Conservation (phyloP, 1,140 invertebrate species). For the Condylostylus longicornis region DNA sequence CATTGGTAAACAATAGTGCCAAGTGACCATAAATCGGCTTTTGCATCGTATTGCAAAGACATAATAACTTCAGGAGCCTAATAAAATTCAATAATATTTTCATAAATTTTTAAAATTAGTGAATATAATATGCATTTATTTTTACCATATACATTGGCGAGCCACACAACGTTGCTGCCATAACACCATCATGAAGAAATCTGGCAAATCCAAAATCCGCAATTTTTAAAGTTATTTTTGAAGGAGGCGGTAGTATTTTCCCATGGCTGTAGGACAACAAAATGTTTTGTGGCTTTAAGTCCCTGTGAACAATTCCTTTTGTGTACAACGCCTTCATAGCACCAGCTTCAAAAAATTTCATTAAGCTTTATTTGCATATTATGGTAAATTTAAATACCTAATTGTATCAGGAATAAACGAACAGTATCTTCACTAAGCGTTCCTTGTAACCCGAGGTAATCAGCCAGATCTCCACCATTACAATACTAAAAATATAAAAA, state of each 20-base stretch:
- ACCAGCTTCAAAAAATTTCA: conserved; percentile 47
- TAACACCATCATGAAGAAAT: conserved; percentile 94
- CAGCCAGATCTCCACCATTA: conserved; percentile 96
- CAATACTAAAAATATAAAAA: conserved; percentile 83
- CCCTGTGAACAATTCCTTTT: conserved; percentile 96
- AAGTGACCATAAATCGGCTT: conserved; percentile 97
- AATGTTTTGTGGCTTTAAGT: conserved; percentile 97
- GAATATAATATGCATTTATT: neutral
- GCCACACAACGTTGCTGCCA: conserved; percentile 98
- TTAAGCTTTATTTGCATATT: neutral
- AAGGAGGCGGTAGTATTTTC: conserved; percentile 66
- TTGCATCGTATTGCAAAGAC: conserved; percentile 96
- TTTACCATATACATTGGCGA: conserved; percentile 98
- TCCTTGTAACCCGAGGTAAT: conserved; percentile 83
- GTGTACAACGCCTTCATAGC: conserved; percentile 92
- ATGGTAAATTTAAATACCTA: too few species aligned
- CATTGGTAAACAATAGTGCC: conserved; percentile 99
- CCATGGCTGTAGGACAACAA: conserved; percentile 69
- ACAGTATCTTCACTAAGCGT: conserved; percentile 96
- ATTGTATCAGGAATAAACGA: conserved; percentile 81
- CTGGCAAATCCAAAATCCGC: conserved; percentile 99
- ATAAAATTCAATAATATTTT: too few species aligned
- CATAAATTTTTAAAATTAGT: neutral
- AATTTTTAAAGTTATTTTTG: conserved; percentile 90
- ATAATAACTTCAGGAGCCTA: conserved; percentile 98